Percentiles rank a stretch among this genome's conserved stretches.
These are phyloP conservation scores for Asarcornis scutulata DNA, from an alignment of 2,113 vertebrate genomes.

Conservation along the genomic window DNA sequence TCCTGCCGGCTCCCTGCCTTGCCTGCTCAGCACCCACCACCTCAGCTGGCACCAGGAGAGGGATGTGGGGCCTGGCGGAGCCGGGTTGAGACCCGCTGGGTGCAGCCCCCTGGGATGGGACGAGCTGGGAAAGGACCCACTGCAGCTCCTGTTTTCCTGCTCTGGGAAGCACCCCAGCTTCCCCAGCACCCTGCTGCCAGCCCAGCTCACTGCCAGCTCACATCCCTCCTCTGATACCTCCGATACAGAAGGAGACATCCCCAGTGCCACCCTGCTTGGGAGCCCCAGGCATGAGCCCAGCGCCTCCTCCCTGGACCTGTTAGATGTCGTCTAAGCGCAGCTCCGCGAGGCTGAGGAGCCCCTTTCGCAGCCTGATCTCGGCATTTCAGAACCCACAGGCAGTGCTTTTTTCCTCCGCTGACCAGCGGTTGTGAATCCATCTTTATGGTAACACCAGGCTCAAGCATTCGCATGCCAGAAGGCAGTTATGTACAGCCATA, in stretches of 20 bases:
- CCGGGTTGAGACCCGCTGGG: fast-evolving
- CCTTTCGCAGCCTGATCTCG: background rate
- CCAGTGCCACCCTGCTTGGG: background rate
- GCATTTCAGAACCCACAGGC: background rate
- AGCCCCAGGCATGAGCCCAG: background rate
- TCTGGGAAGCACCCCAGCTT: background rate
- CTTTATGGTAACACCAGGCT: background rate
- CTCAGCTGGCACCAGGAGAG: background rate
- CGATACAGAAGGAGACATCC: fast-evolving
- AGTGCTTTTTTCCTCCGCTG: background rate
- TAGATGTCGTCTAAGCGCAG: background rate
- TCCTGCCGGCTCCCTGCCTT: background rate
- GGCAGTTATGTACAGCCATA: background rate
- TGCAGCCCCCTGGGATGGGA: background rate
- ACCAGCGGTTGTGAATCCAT: background rate
- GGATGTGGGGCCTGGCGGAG: background rate
- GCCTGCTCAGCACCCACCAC: background rate
- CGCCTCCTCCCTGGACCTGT: background rate
- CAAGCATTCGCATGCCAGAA: background rate
- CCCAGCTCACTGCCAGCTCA: background rate
- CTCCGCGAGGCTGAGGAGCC: background rate
- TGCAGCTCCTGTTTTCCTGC: background rate
- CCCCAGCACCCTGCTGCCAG: background rate
- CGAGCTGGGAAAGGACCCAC: background rate
- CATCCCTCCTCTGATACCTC: background rate